phyloP scores from a whole-genome alignment of 2,888 invertebrate genomes.

The Sinotaia quadrata region DNA sequence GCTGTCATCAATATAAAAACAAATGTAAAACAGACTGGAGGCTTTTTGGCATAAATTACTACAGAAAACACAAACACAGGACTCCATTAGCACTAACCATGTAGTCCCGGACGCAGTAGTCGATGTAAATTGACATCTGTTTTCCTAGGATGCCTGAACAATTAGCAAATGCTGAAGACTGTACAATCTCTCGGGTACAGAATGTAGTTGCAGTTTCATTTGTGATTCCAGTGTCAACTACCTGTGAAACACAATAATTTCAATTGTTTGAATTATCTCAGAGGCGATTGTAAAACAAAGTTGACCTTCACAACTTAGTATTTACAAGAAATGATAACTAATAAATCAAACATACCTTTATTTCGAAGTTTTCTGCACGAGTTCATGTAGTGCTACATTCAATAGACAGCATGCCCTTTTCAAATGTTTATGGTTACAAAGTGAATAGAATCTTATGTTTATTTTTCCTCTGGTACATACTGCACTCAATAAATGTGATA shows the following conservation, averaged over 20 bases:
- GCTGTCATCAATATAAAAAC: background rate
- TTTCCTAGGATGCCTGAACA: conserved; percentile 20
- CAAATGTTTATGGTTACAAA: no score
- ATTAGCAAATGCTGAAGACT: conserved; percentile 1
- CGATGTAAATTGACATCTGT: conserved; percentile 10
- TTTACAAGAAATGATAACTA: no score
- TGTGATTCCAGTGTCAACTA: conserved; percentile 31
- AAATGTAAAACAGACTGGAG: background rate
- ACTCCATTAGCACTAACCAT: conserved; percentile 21
- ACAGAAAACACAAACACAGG: background rate
- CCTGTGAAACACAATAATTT: conserved; percentile 12
- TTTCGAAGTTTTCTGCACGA: no score
- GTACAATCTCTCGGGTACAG: conserved; percentile 31
- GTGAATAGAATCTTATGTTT: no score
- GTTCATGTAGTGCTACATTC: no score
- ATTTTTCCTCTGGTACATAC: no score
- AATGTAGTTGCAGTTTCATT: conserved; percentile 31
- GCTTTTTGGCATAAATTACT: background rate
- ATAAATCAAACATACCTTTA: no score
- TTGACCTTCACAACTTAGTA: no score
- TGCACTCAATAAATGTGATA: no score
- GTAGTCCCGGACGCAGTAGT: conserved; percentile 31
- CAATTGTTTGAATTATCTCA: no score
- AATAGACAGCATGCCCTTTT: no score
- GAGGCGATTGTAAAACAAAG: no score